phyloP scores from a whole-genome alignment of 2,888 invertebrate species.

The Caenorhabditis imperialis region DNA sequence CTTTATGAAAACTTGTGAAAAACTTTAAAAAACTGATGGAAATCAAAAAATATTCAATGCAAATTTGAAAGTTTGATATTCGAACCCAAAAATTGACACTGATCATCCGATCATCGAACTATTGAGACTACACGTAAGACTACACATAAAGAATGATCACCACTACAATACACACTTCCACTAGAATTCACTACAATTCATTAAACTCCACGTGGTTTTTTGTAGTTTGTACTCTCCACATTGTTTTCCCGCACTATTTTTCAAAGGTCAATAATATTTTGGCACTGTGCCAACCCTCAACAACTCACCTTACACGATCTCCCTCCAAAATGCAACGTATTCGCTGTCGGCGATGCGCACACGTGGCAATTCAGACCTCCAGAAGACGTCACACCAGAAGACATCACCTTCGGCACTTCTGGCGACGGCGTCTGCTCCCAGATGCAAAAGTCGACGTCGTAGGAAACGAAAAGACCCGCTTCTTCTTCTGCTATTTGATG shows the following conservation, averaged over 20 bases:
- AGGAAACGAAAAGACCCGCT: constrained; percentile 5
- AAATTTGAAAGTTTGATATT: too few species aligned
- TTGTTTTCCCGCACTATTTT: too few species aligned
- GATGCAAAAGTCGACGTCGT: constrained; percentile 34
- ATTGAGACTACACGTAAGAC: constrained; percentile 28
- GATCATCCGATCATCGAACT: too few species aligned
- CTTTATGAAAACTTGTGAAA: too few species aligned
- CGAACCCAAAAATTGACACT: too few species aligned
- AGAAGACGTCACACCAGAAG: constrained; percentile 8
- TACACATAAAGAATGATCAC: constrained; percentile 15
- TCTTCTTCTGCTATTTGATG: too few species aligned
- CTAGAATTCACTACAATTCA: constrained; percentile 6
- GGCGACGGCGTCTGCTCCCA: constrained; percentile 16
- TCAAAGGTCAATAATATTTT: too few species aligned
- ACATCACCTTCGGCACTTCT: constrained; percentile 6
- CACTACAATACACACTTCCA: background rate
- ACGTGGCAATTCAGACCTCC: constrained; percentile 53
- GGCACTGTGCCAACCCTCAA: background rate
- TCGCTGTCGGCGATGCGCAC: constrained; percentile 64
- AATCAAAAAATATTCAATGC: too few species aligned
- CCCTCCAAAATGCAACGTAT: constrained; percentile 64
- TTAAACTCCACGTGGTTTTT: background rate
- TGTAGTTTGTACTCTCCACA: background rate
- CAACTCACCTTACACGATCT: constrained; percentile 55
- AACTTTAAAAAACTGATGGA: too few species aligned